Conservation (phyloP, 2,888 invertebrate genomes). For the Lomographa bimaculata region DNA sequence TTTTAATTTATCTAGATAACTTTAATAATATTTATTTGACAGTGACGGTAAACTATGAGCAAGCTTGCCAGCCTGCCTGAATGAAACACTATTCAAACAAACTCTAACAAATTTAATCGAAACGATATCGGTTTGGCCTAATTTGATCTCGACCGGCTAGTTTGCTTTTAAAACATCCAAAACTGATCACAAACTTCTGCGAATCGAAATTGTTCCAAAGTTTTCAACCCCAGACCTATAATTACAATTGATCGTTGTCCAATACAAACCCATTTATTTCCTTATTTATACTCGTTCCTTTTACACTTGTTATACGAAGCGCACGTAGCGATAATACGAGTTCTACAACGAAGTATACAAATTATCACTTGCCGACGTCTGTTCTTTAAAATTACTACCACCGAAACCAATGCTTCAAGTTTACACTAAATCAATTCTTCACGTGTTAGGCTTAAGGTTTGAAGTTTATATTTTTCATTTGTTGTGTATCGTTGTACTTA, state of each 20-base stretch:
- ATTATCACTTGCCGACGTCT: slow-evolving; percentile 76
- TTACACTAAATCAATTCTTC: too few species aligned
- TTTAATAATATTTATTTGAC: too few species aligned
- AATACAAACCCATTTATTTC: slow-evolving; percentile 67
- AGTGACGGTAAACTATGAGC: too few species aligned
- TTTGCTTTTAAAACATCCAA: slow-evolving; percentile 17
- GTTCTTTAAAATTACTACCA: slow-evolving; percentile 55
- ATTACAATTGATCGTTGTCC: slow-evolving; percentile 51
- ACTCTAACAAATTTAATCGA: slow-evolving; percentile 4
- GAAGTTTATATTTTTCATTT: background rate
- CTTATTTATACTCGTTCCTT: slow-evolving; percentile 64
- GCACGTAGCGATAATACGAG: slow-evolving; percentile 80
- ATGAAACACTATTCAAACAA: too few species aligned
- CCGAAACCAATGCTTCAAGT: slow-evolving; percentile 45
- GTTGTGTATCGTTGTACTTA: slow-evolving; percentile 9
- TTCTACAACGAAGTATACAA: slow-evolving; percentile 81
- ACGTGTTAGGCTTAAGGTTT: slow-evolving; percentile 41
- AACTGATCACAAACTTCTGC: slow-evolving; percentile 11
- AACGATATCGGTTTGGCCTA: too few species aligned
- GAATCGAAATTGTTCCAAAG: too few species aligned
- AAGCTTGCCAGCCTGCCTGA: too few species aligned
- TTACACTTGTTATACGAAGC: slow-evolving; percentile 70
- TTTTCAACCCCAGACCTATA: slow-evolving; percentile 45
- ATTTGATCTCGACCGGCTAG: slow-evolving; percentile 10
- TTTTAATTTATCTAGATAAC: too few species aligned